phyloP scores from a whole-genome alignment of 2,113 vertebrate species.

The Psephotus haematonotus region DNA sequence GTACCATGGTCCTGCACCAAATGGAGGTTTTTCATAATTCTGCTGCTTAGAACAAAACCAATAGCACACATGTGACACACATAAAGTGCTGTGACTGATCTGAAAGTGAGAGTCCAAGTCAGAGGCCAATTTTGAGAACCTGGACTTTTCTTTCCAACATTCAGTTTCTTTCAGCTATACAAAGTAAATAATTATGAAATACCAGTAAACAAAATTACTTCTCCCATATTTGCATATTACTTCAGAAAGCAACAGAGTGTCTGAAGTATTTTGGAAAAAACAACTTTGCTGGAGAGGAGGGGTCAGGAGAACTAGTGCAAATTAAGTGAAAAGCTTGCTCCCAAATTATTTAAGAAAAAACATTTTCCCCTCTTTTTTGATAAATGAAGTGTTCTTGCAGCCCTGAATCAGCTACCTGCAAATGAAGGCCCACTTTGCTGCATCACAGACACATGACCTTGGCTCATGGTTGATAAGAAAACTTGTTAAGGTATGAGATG shows the following conservation, averaged over 20 bases:
- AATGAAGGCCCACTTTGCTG: background rate
- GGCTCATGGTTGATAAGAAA: background rate
- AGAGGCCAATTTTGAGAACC: background rate
- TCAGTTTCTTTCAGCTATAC: background rate
- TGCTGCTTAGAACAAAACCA: background rate
- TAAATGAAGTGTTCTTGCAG: background rate
- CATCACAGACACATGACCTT: background rate
- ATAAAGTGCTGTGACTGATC: background rate
- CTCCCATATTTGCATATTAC: background rate
- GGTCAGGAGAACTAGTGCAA: background rate
- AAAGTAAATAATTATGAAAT: background rate
- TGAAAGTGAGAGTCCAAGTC: background rate
- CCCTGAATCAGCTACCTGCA: background rate
- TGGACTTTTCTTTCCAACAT: background rate
- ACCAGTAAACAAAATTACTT: background rate
- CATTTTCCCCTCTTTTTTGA: background rate
- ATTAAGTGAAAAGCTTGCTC: background rate
- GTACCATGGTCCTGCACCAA: background rate
- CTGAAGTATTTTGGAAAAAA: background rate
- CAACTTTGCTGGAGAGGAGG: background rate
- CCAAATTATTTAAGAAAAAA: background rate
- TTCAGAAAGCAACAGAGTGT: background rate
- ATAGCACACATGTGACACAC: too few relatives aligned
- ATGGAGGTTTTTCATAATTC: background rate
- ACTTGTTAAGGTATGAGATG: background rate